These are phyloP conservation scores for Gymnopithys bicolor DNA, from an alignment of 2,797 vertebrate species.

Conservation along the genomic window DNA sequence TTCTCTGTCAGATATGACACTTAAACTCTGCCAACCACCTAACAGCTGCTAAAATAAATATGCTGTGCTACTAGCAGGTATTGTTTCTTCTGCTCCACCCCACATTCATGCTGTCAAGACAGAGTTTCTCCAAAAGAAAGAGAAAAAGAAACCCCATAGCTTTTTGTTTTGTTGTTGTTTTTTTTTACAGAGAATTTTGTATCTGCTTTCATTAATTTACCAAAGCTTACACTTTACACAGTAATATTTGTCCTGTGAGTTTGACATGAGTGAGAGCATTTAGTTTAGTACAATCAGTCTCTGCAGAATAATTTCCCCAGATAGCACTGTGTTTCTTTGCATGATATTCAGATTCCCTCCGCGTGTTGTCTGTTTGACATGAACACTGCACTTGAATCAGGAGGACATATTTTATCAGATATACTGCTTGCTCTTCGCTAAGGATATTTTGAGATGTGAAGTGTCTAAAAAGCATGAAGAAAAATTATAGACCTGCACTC, in stretches of 20 bases:
- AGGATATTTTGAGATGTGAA: not conserved
- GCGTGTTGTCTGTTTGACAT: fast-evolving
- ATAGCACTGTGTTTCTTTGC: not conserved
- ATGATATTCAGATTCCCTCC: not conserved
- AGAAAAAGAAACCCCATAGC: not conserved
- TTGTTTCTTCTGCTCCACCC: not conserved
- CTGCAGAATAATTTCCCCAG: not conserved
- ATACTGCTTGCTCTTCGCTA: not conserved
- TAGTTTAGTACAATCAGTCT: not conserved
- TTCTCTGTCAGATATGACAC: not conserved
- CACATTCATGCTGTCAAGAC: not conserved
- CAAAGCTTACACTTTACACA: not conserved
- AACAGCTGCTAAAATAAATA: conserved; percentile 22
- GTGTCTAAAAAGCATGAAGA: not conserved
- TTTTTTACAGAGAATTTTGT: not conserved
- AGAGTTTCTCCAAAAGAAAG: not conserved
- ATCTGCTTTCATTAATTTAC: not conserved
- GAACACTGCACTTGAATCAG: not conserved
- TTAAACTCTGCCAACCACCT: not conserved
- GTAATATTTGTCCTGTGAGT: not conserved
- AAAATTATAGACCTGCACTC: not conserved
- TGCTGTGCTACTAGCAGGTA: not conserved
- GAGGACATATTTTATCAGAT: not conserved
- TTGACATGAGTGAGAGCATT: not conserved
- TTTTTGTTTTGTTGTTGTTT: not conserved